Evolutionary conservation across 2,113 vertebrate genomes (phyloP), one percentile per base, ranked within the genome.

Genomic region (Galbula dea): DNA sequence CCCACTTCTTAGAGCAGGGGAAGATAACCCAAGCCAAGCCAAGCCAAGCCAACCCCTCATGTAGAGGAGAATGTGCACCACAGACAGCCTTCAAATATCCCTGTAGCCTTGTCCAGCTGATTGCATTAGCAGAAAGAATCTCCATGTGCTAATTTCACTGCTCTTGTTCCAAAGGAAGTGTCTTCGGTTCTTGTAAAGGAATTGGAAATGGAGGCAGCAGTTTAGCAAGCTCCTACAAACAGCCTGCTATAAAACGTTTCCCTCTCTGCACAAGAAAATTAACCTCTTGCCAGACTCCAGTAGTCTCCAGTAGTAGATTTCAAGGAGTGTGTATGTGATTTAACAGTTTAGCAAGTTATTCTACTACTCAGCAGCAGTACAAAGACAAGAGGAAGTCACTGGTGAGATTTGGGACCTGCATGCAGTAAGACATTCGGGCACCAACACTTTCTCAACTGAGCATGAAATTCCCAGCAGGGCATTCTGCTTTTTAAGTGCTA

Each of bases 331-430:
- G 6, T 5, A 23, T 5, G 49, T 7, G 49, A 82, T 58, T 85
- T 22, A 37, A 49, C 36, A 39, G 61, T 13, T 82, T 20, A 45
- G 46, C 27, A 10, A 69, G 67, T 22, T 54, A 58, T 14, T 61
- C 49, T 29, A 5, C 77, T 62, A 1, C 36, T 65, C 21, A 0
- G 81, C 61, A 87, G 76, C 43, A 39, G 54, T 3, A 45, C 45
- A 36, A 67, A 85, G 59, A 3, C 73, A 87, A 51, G 46, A 80
- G 57, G 71, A 86, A 96, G 85, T 36, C 66, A 54, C 73, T 30
- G 68, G 66, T 21, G 84, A 93, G 71, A 19, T 11, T 57, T 41
- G 32, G 54, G 45, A 89, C 82, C 81, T 24, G 58, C 68, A 22
- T 2, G 52, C 58, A 48, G 17, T 6, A 12, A 72, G 48, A 87